Evolutionary conservation across 1,140 invertebrate genomes (phyloP).

Genomic region (Calephelis virginiensis): DNA sequence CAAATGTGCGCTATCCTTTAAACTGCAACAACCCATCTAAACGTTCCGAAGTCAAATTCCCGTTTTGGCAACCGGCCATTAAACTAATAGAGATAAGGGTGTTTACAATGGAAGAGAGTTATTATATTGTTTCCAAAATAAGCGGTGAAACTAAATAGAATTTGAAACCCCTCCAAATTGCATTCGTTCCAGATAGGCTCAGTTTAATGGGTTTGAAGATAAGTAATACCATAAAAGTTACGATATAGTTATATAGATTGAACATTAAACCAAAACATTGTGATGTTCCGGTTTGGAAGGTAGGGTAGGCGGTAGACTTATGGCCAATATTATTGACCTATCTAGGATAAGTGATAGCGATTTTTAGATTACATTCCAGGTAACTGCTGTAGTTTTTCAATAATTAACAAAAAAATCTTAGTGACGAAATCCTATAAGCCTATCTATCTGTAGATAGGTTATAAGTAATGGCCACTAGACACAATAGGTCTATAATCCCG

Average conservation of each 20-base stretch:
- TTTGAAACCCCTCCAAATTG: conserved; percentile 10
- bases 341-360: no score
- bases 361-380: no score
- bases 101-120: conserved; percentile 10
- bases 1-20: not conserved
- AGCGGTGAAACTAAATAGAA: conserved; percentile 9
- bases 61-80: not conserved
- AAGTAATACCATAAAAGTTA: not conserved
- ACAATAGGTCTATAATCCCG: no score
- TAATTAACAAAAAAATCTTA: no score
- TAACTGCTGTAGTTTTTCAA: no score
- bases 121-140: conserved; percentile 16
- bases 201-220: not conserved
- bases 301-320: no score
- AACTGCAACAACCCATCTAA: not conserved
- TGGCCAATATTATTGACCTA: no score
- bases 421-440: no score
- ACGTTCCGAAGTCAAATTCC: not conserved
- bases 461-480: no score
- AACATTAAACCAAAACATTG: no score
- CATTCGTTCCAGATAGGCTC: not conserved
- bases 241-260: not conserved
- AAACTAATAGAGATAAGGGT: conserved; percentile 15
- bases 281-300: no score
- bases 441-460: no score